Percentiles rank a stretch among this genome's conserved stretches.
phyloP scores from a whole-genome alignment of 2,888 invertebrate species.

The Athripsodes cinereus region DNA sequence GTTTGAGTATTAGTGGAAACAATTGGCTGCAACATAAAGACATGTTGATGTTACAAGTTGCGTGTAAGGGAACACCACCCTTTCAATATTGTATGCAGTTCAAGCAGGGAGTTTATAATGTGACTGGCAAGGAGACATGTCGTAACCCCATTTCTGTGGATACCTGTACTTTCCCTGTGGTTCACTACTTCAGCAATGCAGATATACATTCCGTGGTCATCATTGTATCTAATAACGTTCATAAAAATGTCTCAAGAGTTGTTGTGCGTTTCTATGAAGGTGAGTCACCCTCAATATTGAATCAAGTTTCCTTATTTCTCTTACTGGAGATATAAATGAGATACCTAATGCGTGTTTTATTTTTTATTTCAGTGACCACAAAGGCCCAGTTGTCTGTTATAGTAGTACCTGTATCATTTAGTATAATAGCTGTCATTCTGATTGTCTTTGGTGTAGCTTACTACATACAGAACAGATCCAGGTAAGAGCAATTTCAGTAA shows the following conservation, averaged over 20 bases:
- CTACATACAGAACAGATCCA: slow-evolving; percentile 73
- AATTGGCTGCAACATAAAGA: slow-evolving; percentile 83
- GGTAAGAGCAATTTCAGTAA: no score
- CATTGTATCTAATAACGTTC: slow-evolving; percentile 71
- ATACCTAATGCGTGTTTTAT: no score
- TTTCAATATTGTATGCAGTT: slow-evolving; percentile 65
- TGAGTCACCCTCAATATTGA: slow-evolving; percentile 36
- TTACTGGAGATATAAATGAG: no score
- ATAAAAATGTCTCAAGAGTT: slow-evolving; percentile 60
- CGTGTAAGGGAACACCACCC: slow-evolving; percentile 69
- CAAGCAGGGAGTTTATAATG: slow-evolving; percentile 58
- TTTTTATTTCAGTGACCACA: slow-evolving; percentile 56
- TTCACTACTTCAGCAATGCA: slow-evolving; percentile 64
- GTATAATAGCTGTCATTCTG: slow-evolving; percentile 72
- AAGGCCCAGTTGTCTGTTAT: slow-evolving; percentile 84
- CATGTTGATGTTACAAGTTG: slow-evolving; percentile 61
- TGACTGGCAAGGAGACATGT: slow-evolving; percentile 76
- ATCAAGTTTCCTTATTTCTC: no score
- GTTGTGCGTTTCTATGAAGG: slow-evolving; percentile 82
- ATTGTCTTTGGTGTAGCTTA: slow-evolving; percentile 85
- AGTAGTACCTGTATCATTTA: slow-evolving; percentile 79
- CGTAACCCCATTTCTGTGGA: slow-evolving; percentile 35
- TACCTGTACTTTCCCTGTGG: slow-evolving; percentile 56
- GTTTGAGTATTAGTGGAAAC: slow-evolving; percentile 64
- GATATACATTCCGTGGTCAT: slow-evolving; percentile 72